phyloP scores from a whole-genome alignment of 1,140 invertebrate genomes.

The Drosophila ogumai region DNA sequence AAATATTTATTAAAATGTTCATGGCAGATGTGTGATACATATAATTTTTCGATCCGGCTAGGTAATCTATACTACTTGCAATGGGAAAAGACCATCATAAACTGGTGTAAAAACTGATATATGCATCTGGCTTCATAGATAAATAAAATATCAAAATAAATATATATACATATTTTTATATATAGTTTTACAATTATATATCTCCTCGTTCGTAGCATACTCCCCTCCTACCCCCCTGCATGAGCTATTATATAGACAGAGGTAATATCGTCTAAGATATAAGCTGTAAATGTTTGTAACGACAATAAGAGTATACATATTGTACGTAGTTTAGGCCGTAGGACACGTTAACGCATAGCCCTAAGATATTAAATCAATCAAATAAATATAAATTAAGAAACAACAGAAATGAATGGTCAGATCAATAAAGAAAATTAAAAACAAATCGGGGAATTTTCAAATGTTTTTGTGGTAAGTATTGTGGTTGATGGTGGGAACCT shows the following conservation, averaged over 20 bases:
- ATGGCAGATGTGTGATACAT: too few species aligned
- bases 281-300: constrained; percentile 48
- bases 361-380: constrained; percentile 51
- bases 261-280: constrained; percentile 13
- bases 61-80: too few species aligned
- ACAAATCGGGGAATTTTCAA: neutral
- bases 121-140: too few species aligned
- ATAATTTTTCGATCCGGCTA: too few species aligned
- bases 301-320: constrained; percentile 38
- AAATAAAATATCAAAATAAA: too few species aligned
- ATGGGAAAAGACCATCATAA: too few species aligned
- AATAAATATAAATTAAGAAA: constrained; percentile 30
- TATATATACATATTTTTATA: too few species aligned
- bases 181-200: neutral
- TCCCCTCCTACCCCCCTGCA: constrained; percentile 11
- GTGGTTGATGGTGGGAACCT: too few species aligned
- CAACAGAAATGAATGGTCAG: constrained; percentile 12
- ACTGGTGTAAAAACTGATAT: too few species aligned
- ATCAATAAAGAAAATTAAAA: constrained; percentile 26
- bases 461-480: too few species aligned
- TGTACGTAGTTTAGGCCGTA: constrained; percentile 19
- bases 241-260: constrained; percentile 28
- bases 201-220: constrained; percentile 44
- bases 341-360: constrained; percentile 23
- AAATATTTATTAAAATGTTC: too few species aligned